Conservation (phyloP, 2,797 vertebrate genomes). For the Oceanodroma leucorhoa region DNA sequence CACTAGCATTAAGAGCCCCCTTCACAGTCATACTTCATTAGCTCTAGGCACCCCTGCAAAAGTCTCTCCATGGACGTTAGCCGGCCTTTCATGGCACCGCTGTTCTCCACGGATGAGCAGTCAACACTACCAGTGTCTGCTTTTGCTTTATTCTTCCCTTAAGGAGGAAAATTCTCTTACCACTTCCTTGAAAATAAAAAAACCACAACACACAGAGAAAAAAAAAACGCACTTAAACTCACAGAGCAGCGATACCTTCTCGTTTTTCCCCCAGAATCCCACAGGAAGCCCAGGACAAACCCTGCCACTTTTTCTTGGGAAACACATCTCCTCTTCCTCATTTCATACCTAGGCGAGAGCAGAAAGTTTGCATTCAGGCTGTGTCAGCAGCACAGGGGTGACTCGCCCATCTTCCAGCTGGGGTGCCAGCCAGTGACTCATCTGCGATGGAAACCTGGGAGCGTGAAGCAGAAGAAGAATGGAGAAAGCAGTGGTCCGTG, state of each 20-base stretch:
- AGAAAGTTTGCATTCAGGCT: not conserved
- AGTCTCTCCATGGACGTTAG: not conserved
- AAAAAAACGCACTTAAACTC: not conserved
- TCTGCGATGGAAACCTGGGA: not conserved
- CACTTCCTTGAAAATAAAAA: not conserved
- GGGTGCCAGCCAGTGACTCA: conserved; percentile 35
- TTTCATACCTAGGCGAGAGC: not conserved
- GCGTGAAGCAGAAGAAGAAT: not conserved
- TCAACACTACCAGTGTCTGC: not conserved
- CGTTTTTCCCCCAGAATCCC: not conserved
- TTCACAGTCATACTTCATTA: conserved; percentile 30
- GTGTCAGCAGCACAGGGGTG: not conserved
- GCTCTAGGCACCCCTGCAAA: not conserved
- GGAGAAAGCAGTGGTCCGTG: not conserved
- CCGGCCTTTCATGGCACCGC: not conserved
- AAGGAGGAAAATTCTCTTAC: not conserved
- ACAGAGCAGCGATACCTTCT: not conserved
- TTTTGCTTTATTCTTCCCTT: not conserved
- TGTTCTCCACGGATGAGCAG: not conserved
- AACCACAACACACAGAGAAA: fast-evolving
- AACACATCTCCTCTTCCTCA: not conserved
- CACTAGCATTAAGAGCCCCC: not conserved
- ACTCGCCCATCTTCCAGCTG: not conserved
- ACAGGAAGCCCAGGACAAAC: not conserved
- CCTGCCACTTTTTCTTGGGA: not conserved